Evolutionary conservation across 2,797 vertebrate genomes (phyloP), one percentile per base, ranked within the genome.

Genomic region (Peromyscus aztecus): DNA sequence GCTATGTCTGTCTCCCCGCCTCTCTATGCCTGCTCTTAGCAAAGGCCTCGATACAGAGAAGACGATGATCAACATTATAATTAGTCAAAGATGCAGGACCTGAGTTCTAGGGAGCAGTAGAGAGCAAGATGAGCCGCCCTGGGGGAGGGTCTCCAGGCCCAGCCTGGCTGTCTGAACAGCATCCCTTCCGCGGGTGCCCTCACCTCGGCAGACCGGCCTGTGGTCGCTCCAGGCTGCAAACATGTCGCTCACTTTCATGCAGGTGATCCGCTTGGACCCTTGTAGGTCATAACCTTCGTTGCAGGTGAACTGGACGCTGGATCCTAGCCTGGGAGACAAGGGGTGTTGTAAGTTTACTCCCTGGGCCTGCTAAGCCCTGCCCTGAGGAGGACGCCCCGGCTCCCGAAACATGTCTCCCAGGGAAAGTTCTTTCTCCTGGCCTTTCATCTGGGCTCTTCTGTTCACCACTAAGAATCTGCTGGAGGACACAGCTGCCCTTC

Each of bases 181-280:
- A 21, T 82, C 92, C 89, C 77, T 95, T 80, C 65, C 46, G 80
- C 29, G 6, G 40, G 61, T 17, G 23, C 21, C 81, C 98, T 98
- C 99, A 99, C 99, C 99, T 99, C 99, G 99, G 98, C 99, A 99
- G 97, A 99, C 99, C 0, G 99, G 99, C 91, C 99, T 98, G 97
- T 99, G 99, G 97, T 99, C 99, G 49, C 99, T 99, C 99, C 99
- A 99, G 31, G 99, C 99, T 0, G 99, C 99, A 34, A 99, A 99
- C 98, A 99, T 99, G 99, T 99, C 99, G 1, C 99, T 99, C 98
- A 99, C 99, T 95, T 99, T 98, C 98, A 99, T 99, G 92, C 99
- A 99, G 98, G 99, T 99, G 99, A 99, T 99, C 98, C 99, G 99
- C 98, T 99, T 99, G 94, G 99, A 99, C 78, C 99, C 99, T 98